Percentiles rank a stretch among this genome's conserved stretches.
Conservation (phyloP, 2,113 vertebrate species). For the Polypterus senegalus region DNA sequence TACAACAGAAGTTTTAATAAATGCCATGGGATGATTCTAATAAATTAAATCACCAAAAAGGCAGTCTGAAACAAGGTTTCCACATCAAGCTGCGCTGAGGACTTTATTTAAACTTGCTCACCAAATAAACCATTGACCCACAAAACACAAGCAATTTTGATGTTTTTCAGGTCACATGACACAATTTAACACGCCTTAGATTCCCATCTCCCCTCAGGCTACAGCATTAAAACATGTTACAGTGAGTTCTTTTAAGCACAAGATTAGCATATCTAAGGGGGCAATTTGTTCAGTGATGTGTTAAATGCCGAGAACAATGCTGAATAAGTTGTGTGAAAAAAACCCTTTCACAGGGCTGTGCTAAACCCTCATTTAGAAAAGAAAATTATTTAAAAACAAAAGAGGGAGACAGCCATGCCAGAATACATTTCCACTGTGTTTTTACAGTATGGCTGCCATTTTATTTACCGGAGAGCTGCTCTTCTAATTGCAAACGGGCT, state of each 20-base stretch:
- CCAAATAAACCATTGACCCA: constrained; percentile 46
- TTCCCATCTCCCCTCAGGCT: constrained; percentile 40
- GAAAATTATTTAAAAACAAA: constrained; percentile 15
- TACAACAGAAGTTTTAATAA: too few species aligned
- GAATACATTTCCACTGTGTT: constrained; percentile 9
- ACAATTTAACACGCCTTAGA: constrained; percentile 40
- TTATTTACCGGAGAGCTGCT: neutral
- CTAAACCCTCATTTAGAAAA: constrained; percentile 25
- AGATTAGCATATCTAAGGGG: constrained; percentile 65
- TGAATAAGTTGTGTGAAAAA: constrained; percentile 35
- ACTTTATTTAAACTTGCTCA: constrained; percentile 13
- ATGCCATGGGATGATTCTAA: too few species aligned
- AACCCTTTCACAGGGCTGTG: constrained; percentile 33
- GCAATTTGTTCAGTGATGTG: constrained; percentile 66
- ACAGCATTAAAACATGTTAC: constrained; percentile 50
- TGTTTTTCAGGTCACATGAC: constrained; percentile 50
- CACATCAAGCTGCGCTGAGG: neutral
- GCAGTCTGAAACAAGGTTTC: neutral
- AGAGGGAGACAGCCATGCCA: neutral
- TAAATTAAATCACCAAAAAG: neutral
- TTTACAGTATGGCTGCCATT: constrained; percentile 1
- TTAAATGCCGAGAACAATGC: constrained; percentile 53
- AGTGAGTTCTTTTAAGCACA: constrained; percentile 56
- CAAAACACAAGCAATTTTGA: constrained; percentile 49
- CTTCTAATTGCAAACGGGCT: neutral